Percentiles rank a stretch among this genome's conserved stretches.
Conservation (phyloP, 1,140 invertebrate genomes). For the Anoplolepis gracilipes region DNA sequence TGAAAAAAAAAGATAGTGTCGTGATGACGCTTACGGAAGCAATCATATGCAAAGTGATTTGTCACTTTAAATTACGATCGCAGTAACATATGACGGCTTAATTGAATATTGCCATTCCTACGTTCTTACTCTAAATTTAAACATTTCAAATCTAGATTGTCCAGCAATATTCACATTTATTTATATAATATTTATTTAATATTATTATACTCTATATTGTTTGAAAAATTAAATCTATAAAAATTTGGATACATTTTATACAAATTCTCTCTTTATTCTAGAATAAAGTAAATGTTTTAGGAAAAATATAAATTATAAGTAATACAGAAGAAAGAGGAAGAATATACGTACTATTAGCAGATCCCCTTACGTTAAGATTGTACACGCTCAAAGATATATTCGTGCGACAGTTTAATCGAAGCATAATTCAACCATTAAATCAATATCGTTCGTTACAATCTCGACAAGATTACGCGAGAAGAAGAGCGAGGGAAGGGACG, state of each 20-base stretch:
- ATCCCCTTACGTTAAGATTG: slow-evolving; percentile 8
- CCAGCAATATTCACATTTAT: neutral
- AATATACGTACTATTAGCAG: neutral
- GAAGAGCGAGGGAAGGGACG: neutral
- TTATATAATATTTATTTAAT: neutral
- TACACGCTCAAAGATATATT: neutral
- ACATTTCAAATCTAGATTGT: neutral
- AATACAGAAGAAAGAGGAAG: neutral
- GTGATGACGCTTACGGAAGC: slow-evolving; percentile 7
- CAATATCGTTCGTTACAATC: slow-evolving; percentile 57
- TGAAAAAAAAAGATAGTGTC: slow-evolving; percentile 4
- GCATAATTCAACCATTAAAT: slow-evolving; percentile 61
- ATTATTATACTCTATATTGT: neutral
- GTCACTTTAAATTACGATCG: neutral
- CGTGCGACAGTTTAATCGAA: slow-evolving; percentile 52
- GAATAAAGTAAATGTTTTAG: too few species aligned
- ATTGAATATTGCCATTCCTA: neutral
- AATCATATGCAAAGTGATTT: slow-evolving; percentile 9
- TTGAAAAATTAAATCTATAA: neutral
- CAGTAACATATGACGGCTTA: neutral
- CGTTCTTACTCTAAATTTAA: neutral
- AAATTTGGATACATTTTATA: neutral
- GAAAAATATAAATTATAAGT: neutral
- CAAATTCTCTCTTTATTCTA: neutral
- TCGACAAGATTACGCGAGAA: slow-evolving; percentile 48